Evolutionary conservation across 2,797 vertebrate genomes (phyloP).

Genomic region (Tamandua tetradactyla): DNA sequence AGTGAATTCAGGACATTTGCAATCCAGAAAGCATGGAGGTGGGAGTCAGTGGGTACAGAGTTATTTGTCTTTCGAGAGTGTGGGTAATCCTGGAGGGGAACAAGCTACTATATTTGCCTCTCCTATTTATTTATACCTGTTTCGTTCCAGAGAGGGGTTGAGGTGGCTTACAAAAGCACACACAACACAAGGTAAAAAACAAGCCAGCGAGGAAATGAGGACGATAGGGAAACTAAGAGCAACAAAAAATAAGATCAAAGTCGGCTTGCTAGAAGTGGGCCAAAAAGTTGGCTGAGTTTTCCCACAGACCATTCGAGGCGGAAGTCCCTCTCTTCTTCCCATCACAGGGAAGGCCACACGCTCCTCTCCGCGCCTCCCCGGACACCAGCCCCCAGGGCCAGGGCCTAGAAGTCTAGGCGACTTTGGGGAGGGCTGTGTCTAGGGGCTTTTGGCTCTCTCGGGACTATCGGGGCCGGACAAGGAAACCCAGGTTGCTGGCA

Average conservation of each 20-base stretch:
- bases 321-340: not conserved
- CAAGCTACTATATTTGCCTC: conserved; percentile 33
- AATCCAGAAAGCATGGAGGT: not conserved
- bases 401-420: not conserved
- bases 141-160: conserved; percentile 51
- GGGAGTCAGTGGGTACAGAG: not conserved
- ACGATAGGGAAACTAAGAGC: not conserved
- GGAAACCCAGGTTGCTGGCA: not conserved
- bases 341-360: not conserved
- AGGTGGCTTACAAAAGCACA: conserved; percentile 60
- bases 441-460: not conserved
- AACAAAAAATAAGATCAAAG: conserved; percentile 17
- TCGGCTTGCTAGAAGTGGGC: conserved; percentile 37
- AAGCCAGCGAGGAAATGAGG: conserved; percentile 35
- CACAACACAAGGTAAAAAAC: conserved; percentile 32
- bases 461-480: not conserved
- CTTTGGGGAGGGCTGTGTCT: not conserved
- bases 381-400: not conserved
- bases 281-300: conserved; percentile 50
- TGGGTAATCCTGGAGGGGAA: conserved; percentile 8
- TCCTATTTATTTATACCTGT: conserved; percentile 52
- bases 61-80: conserved; percentile 46
- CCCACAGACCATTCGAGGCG: not conserved
- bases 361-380: not conserved
- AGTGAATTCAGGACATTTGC: not conserved